Evolutionary conservation across 2,113 vertebrate genomes (phyloP), one percentile per base, ranked within the genome.

Genomic region (Emydocephalus ijimae): DNA sequence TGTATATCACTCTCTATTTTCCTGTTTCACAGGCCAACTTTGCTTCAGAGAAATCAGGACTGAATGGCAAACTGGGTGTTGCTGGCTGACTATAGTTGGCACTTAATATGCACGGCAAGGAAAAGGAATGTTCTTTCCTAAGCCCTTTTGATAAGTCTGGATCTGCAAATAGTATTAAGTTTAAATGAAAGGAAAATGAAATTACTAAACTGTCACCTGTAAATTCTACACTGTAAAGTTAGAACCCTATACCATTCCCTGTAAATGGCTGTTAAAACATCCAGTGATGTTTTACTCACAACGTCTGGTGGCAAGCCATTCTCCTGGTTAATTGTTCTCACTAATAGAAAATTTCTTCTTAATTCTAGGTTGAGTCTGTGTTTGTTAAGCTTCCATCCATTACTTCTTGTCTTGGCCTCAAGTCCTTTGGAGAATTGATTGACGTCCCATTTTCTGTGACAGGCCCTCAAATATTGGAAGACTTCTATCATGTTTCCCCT

Each of bases 61-160:
- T 89, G 20, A 89, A 91, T 56, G 29, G 20, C 64, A 85, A 12
- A n/a, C 24, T 64, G 26, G 57, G 26, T 91, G 85, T 34, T 81
- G 12, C 85, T 43, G 93, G 87, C 43, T 52, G 24, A 24, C 56
- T 85, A 54, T 87, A 52, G 24, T 45, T 87, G 59, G 14, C 14
- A 45, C 56, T 89, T 89, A 55, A 10, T 85, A 14, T 15, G 5
- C 26, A 55, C 48, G 29, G 57, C 56, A 55, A 61, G 29, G 18
- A 64, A 39, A 50, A 52, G 4, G 3, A 56, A 87, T 14, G 23
- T 86, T 45, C 26, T 15, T 23, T 45, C 56, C 34, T 64, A 9
- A 34, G 29, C 34, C 0, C 0, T 56, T 69, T 29, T 56, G 0
- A 18, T 87, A 39, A 81, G 15, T 1, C 15, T 54, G 0, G 2